Evolutionary conservation across 1,140 invertebrate species (phyloP).

Genomic region (Micrasema longulum): DNA sequence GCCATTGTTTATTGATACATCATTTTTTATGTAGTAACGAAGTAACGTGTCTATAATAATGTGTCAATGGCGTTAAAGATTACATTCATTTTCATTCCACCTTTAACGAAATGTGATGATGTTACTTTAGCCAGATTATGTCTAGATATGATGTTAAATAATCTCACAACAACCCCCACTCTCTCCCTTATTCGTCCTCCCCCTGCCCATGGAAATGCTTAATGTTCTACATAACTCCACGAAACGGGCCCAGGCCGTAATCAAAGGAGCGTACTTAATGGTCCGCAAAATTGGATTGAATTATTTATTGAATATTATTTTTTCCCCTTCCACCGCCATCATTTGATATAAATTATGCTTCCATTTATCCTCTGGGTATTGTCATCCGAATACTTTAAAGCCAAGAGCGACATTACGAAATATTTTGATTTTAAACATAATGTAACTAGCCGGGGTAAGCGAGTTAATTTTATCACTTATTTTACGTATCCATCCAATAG

Average conservation of each 20-base stretch:
- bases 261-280: slow-evolving; percentile 54
- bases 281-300: slow-evolving; percentile 55
- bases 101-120: too few species aligned
- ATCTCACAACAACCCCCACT: not conserved
- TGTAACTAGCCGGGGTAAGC: too few species aligned
- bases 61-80: too few species aligned
- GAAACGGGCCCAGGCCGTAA: slow-evolving; percentile 42
- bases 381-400: slow-evolving; percentile 24
- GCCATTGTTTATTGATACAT: too few species aligned
- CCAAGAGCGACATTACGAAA: not conserved
- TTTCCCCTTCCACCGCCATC: slow-evolving; percentile 32
- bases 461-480: too few species aligned
- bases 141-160: slow-evolving; percentile 26
- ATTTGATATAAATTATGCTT: slow-evolving; percentile 51
- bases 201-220: slow-evolving; percentile 25
- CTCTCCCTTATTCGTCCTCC: not conserved
- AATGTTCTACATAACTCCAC: slow-evolving; percentile 38
- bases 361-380: slow-evolving; percentile 48
- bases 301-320: slow-evolving; percentile 56
- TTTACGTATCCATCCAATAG: too few species aligned
- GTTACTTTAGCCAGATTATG: too few species aligned
- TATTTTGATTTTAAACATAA: too few species aligned
- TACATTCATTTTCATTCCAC: too few species aligned
- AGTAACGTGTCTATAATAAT: too few species aligned
- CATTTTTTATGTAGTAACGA: too few species aligned